A percentile compares a stretch with the other conserved stretches of the same genome.
phyloP scores from a whole-genome alignment of 64 coral and sea anemone genomes.

The Montipora capricornis region DNA sequence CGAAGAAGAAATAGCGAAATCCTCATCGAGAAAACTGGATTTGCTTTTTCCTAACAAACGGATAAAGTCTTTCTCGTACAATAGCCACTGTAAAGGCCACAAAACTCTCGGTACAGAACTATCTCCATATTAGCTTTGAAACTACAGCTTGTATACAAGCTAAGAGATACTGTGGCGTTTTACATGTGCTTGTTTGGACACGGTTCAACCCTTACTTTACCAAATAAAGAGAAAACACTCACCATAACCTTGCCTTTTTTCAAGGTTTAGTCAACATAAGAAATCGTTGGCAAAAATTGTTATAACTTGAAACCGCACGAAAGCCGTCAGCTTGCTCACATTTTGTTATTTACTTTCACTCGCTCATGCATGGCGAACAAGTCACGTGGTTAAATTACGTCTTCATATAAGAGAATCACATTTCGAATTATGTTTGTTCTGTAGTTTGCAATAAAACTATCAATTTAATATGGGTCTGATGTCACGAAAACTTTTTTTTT shows the following conservation, averaged over 20 bases:
- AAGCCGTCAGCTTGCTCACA: background rate
- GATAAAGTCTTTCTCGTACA: background rate
- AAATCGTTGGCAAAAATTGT: background rate
- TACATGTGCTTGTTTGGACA: too few relatives aligned
- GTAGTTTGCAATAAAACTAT: background rate
- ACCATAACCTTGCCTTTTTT: conserved; percentile 19
- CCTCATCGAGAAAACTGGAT: background rate
- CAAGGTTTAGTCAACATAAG: background rate
- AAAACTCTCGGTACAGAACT: background rate
- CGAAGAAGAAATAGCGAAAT: background rate
- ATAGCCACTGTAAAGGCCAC: background rate
- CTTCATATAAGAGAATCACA: conserved; percentile 21
- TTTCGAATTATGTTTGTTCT: background rate
- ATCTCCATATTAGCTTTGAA: too few relatives aligned
- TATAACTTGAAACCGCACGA: background rate
- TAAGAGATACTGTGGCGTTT: too few relatives aligned
- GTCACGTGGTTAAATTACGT: conserved; percentile 3
- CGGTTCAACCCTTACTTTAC: background rate
- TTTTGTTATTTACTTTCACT: conserved; percentile 19
- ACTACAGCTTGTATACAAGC: too few relatives aligned
- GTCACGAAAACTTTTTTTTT: background rate
- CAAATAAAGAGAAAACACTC: background rate
- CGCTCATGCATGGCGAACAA: conserved; percentile 17
- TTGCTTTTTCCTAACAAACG: background rate
- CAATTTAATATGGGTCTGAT: background rate